Conservation (phyloP, 2,113 vertebrate genomes). For the Eupsittula cactorum region DNA sequence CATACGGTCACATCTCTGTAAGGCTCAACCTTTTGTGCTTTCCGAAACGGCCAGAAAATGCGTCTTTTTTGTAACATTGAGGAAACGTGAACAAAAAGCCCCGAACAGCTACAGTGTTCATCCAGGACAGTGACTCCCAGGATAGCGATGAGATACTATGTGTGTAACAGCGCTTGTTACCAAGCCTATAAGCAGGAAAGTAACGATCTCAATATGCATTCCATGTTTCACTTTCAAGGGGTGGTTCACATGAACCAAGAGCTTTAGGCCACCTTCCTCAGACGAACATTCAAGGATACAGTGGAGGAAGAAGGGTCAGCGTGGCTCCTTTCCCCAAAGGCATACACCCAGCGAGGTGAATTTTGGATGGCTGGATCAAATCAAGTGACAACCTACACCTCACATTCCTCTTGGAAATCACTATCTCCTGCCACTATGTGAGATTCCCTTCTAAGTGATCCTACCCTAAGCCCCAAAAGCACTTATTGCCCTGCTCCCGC, state of each 20-base stretch:
- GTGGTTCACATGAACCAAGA: neutral
- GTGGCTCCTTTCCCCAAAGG: neutral
- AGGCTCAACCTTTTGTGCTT: neutral
- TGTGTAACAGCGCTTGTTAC: neutral
- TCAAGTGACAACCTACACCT: neutral
- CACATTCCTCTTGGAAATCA: neutral
- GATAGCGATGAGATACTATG: neutral
- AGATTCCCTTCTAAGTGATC: neutral
- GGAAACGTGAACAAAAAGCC: neutral
- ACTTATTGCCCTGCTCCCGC: neutral
- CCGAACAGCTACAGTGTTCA: neutral
- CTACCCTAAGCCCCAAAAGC: neutral
- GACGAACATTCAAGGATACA: neutral
- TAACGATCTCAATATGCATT: neutral
- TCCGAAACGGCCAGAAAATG: neutral
- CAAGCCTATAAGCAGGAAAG: neutral
- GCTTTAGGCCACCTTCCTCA: neutral
- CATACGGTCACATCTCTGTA: neutral
- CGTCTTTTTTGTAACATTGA: neutral
- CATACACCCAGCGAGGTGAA: neutral
- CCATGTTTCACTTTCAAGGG: neutral
- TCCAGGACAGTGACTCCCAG: neutral
- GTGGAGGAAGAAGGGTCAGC: neutral
- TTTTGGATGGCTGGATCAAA: slow-evolving; percentile 10
- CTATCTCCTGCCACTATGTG: neutral